Percentiles rank a stretch among this genome's conserved stretches.
phyloP scores from a whole-genome alignment of 2,797 vertebrate genomes.

The Naso thynnoides region DNA sequence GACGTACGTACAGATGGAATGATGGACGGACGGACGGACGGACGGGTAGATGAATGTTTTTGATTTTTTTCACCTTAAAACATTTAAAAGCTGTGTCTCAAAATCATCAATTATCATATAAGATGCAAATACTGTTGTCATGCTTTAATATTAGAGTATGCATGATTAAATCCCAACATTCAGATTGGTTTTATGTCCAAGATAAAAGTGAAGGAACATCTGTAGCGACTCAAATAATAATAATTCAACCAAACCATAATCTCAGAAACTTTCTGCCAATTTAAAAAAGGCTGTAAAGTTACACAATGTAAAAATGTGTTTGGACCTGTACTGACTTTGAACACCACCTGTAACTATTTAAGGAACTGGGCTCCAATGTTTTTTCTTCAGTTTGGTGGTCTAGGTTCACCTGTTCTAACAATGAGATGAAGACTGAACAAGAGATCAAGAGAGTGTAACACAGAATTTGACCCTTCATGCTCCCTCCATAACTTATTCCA shows the following conservation, averaged over 20 bases:
- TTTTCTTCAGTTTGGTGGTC: not conserved
- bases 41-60: not conserved
- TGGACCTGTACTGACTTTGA: too few species aligned
- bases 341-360: not conserved
- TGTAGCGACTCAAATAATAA: not conserved
- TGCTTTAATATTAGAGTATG: not conserved
- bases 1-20: slow-evolving; percentile 1
- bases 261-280: not conserved
- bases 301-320: not conserved
- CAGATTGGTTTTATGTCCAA: not conserved
- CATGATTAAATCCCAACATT: not conserved
- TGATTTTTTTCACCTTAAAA: not conserved
- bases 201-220: not conserved
- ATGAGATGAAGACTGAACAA: not conserved
- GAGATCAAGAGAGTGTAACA: not conserved
- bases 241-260: not conserved
- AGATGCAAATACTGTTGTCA: not conserved
- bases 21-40: not conserved
- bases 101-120: not conserved
- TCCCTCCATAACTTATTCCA: not conserved
- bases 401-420: not conserved
- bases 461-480: not conserved
- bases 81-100: not conserved
- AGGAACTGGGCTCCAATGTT: not conserved
- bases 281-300: not conserved